A percentile compares a stretch with the other conserved stretches of the same genome.
These are phyloP conservation scores for Poicephalus meyeri DNA, from an alignment of 2,113 vertebrate species.

Conservation along the genomic window DNA sequence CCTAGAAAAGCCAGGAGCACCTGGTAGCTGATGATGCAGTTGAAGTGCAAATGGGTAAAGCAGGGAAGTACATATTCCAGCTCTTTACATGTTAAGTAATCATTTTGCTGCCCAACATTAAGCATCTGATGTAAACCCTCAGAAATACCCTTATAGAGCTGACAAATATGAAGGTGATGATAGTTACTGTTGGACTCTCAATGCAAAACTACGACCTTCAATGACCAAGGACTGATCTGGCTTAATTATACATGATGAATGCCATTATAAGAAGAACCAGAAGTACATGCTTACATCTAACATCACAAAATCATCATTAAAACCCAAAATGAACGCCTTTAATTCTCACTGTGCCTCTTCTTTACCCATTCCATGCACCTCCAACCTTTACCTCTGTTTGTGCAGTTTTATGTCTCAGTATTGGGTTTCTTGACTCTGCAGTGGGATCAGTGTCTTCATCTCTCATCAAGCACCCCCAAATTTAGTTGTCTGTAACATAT, in stretches of 20 bases:
- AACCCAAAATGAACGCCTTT: background rate
- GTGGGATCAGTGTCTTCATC: background rate
- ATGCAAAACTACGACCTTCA: background rate
- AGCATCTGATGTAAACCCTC: background rate
- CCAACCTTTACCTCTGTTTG: background rate
- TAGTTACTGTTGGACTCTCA: too few species aligned
- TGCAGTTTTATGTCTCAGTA: background rate
- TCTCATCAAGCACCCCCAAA: background rate
- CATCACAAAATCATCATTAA: background rate
- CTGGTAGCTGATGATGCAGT: background rate
- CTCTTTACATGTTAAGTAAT: background rate
- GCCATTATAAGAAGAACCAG: background rate
- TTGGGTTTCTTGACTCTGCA: background rate
- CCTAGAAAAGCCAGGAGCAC: background rate
- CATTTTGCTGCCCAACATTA: background rate
- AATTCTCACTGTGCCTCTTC: background rate
- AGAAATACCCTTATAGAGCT: accelerated
- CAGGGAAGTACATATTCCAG: background rate
- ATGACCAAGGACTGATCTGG: background rate
- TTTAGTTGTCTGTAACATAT: background rate
- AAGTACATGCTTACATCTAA: background rate
- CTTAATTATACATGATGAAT: background rate
- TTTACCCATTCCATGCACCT: background rate
- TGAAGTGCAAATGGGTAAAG: background rate
- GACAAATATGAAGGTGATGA: accelerated